Percentiles rank a stretch among this genome's conserved stretches.
These are phyloP conservation scores for Helicoverpa assulta DNA, from an alignment of 2,888 invertebrate species.

Conservation along the genomic window DNA sequence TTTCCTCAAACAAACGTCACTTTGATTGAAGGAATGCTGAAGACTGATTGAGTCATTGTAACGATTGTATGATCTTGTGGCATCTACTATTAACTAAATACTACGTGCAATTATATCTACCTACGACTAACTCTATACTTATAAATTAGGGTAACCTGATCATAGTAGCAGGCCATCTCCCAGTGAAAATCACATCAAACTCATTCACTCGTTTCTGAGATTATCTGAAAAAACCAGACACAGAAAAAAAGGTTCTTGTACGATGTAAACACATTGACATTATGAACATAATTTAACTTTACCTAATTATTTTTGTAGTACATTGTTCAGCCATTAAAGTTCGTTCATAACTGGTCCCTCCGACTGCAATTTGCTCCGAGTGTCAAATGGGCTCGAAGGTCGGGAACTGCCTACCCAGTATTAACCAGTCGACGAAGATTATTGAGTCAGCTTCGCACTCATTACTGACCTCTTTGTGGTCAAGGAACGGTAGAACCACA, in stretches of 20 bases:
- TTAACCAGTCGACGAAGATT: slow-evolving; percentile 23
- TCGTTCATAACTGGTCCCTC: slow-evolving; percentile 17
- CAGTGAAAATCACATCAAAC: too few species aligned
- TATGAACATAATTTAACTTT: too few species aligned
- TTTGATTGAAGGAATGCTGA: background rate
- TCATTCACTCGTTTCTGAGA: too few species aligned
- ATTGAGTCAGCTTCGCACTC: slow-evolving; percentile 21
- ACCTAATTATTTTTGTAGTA: background rate
- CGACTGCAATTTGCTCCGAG: slow-evolving; percentile 40
- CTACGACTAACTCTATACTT: background rate
- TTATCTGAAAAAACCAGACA: too few species aligned
- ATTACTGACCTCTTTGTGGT: slow-evolving; percentile 22
- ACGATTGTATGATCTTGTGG: slow-evolving; percentile 1
- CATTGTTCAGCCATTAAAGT: slow-evolving; percentile 24
- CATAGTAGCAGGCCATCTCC: too few species aligned
- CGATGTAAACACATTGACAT: too few species aligned
- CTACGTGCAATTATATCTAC: background rate
- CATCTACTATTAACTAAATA: slow-evolving; percentile 1
- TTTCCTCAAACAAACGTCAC: slow-evolving; percentile 17
- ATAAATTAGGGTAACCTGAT: too few species aligned
- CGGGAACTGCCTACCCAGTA: slow-evolving; percentile 11
- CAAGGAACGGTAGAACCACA: slow-evolving; percentile 9
- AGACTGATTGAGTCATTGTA: slow-evolving; percentile 20
- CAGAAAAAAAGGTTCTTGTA: too few species aligned
- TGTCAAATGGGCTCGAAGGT: slow-evolving; percentile 42